A percentile compares a stretch with the other conserved stretches of the same genome.
Conservation (phyloP, 1,140 invertebrate species). For the Pentalonia nigronervosa region DNA sequence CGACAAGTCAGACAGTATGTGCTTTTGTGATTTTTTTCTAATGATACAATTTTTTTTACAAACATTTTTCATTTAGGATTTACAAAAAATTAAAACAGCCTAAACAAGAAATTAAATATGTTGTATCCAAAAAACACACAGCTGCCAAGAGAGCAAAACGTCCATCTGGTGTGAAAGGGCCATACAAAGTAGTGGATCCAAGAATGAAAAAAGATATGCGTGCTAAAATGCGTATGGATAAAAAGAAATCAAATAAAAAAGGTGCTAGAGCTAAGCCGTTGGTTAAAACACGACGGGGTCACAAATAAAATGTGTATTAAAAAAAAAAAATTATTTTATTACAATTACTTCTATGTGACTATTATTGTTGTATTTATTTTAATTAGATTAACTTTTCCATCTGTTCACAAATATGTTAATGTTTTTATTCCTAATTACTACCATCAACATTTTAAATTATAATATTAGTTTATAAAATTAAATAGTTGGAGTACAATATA, state of each 20-base stretch:
- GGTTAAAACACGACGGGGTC: conserved; percentile 32
- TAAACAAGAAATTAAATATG: conserved; percentile 91
- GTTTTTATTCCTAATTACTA: background rate
- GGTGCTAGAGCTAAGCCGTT: conserved; percentile 58
- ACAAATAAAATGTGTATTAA: conserved; percentile 25
- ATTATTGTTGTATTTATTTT: conserved; percentile 6
- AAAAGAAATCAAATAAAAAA: conserved; percentile 58
- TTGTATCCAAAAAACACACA: conserved; percentile 90
- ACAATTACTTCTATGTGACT: background rate
- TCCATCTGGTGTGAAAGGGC: conserved; percentile 89
- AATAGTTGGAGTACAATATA: background rate
- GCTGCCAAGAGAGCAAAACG: conserved; percentile 78
- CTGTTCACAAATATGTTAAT: background rate
- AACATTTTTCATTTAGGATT: conserved; percentile 70
- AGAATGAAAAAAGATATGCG: conserved; percentile 91
- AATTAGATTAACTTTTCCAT: background rate
- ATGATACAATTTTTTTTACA: background rate
- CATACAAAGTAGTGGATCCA: conserved; percentile 92
- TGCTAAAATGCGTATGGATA: conserved; percentile 59
- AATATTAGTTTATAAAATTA: background rate
- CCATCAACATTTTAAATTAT: background rate
- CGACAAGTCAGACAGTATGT: conserved; percentile 88
- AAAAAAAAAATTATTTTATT: background rate
- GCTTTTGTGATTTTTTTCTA: conserved; percentile 46
- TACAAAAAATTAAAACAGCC: conserved; percentile 89